Percentiles rank a stretch among this genome's conserved stretches.
These are phyloP conservation scores for Shinisaurus crocodilurus DNA, from an alignment of 2,113 vertebrate species.

Conservation along the genomic window DNA sequence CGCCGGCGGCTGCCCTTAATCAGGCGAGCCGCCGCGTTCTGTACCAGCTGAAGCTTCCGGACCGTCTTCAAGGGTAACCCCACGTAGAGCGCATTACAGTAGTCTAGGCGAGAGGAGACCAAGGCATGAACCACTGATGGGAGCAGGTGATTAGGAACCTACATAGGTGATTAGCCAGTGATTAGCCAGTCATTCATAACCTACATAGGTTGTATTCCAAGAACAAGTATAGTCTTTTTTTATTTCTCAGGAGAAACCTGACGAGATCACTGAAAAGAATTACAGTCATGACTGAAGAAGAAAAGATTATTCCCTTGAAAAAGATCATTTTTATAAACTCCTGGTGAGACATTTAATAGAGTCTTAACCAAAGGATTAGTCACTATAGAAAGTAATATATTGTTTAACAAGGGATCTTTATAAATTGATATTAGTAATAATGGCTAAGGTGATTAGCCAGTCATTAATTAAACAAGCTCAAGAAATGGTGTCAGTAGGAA, in stretches of 20 bases:
- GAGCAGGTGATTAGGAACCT: too few relatives aligned
- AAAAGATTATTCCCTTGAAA: background rate
- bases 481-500: constrained; percentile 10
- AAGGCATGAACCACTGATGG: too few relatives aligned
- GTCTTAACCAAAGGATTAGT: constrained; percentile 44
- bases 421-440: constrained; percentile 38
- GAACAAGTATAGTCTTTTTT: background rate
- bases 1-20: too few relatives aligned
- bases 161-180: too few relatives aligned
- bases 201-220: constrained; percentile 3
- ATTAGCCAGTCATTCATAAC: too few relatives aligned
- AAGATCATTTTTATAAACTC: constrained; percentile 34
- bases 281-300: background rate
- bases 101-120: too few relatives aligned
- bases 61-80: too few relatives aligned
- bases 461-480: constrained; percentile 47
- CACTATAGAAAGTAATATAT: constrained; percentile 31
- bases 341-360: constrained; percentile 23
- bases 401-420: constrained; percentile 49
- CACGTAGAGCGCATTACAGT: too few relatives aligned
- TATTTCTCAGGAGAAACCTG: constrained; percentile 2
- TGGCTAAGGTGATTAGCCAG: constrained; percentile 50
- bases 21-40: too few relatives aligned
- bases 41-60: too few relatives aligned
- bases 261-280: constrained; percentile 14